Evolutionary conservation across 2,113 vertebrate species (phyloP).

Genomic region (Tychaedon coryphoeus): DNA sequence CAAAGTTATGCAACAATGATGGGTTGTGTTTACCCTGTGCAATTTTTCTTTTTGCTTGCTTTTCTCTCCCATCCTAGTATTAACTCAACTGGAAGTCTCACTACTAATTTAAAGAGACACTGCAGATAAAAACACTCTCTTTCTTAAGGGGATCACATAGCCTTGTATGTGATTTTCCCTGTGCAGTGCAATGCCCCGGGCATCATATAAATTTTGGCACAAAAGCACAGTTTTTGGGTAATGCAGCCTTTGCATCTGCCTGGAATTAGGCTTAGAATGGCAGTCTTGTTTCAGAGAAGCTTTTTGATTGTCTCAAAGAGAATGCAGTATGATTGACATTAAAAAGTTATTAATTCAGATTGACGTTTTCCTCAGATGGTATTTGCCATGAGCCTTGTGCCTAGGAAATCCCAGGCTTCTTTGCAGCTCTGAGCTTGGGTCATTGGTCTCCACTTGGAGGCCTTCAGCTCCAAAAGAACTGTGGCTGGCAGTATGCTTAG

Average conservation of each 20-base stretch:
- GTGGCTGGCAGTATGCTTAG: neutral
- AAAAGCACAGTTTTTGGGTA: neutral
- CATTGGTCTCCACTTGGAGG: neutral
- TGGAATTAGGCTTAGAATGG: neutral
- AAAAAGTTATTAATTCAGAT: neutral
- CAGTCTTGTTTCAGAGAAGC: neutral
- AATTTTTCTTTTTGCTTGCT: neutral
- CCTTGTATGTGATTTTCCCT: neutral
- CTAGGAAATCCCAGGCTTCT: neutral
- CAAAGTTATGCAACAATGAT: neutral
- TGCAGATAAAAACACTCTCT: neutral
- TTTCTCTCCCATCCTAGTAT: neutral
- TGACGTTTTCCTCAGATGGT: neutral
- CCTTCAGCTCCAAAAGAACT: neutral
- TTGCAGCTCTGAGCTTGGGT: neutral
- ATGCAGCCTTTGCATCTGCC: neutral
- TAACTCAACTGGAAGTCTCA: neutral
- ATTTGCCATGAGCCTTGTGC: neutral
- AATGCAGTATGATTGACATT: neutral
- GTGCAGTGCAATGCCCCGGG: neutral
- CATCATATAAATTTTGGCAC: neutral
- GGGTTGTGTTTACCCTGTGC: neutral
- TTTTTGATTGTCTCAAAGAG: neutral
- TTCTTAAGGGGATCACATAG: neutral
- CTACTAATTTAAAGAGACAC: neutral